phyloP scores from a whole-genome alignment of 1,140 invertebrate species.

The Heliconius melpomene region DNA sequence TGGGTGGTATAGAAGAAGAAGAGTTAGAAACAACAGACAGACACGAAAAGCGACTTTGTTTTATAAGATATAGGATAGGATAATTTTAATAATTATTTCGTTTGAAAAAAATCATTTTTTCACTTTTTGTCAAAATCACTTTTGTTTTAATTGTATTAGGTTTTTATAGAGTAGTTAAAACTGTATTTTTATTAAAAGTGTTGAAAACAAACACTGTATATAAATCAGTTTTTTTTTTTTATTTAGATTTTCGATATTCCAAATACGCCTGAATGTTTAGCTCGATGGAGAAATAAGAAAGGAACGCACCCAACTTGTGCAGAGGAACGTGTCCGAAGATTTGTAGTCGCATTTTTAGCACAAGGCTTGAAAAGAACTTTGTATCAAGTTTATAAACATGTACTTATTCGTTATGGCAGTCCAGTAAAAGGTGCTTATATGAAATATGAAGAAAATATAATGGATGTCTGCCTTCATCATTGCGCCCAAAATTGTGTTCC shows the following conservation, averaged over 20 bases:
- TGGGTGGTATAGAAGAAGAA: no score
- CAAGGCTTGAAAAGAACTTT: conserved; percentile 58
- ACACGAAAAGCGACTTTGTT: no score
- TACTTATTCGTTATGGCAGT: conserved; percentile 49
- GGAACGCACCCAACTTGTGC: conserved; percentile 40
- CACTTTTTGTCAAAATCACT: no score
- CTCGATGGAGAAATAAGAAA: conserved; percentile 63
- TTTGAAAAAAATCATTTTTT: no score
- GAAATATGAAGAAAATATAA: conserved; percentile 59
- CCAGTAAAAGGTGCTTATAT: conserved; percentile 52
- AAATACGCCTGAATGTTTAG: conserved; percentile 58
- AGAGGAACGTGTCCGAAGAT: conserved; percentile 56
- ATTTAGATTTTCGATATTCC: conserved; percentile 57
- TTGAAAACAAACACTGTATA: no score
- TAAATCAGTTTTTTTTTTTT: background rate
- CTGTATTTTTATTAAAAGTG: no score
- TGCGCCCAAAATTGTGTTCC: conserved; percentile 51
- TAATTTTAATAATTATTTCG: no score
- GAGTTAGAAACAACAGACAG: no score
- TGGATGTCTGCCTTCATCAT: conserved; percentile 60
- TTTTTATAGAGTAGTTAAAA: no score
- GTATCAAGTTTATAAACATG: conserved; percentile 61
- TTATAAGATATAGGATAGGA: no score
- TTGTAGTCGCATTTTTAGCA: conserved; percentile 59
- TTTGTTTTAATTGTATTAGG: no score